Percentiles rank a stretch among this genome's conserved stretches.
Conservation (phyloP, 92 coral and sea anemone genomes). For the Phenganax marumi region DNA sequence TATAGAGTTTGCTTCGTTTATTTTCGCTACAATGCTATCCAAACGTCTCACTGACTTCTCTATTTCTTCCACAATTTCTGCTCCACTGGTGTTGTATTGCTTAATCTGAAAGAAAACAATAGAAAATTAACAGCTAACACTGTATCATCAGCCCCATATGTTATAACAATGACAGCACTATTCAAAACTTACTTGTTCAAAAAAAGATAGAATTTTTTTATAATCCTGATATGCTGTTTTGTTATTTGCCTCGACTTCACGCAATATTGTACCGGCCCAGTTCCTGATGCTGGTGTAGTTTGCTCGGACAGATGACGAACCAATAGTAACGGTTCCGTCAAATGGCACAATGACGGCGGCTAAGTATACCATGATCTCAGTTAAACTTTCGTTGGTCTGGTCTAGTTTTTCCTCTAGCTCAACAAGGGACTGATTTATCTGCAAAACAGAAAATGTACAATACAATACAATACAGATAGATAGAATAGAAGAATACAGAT, state of each 20-base stretch:
- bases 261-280: conserved; percentile 17
- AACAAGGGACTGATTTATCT: conserved; percentile 19
- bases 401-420: neutral
- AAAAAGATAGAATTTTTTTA: neutral
- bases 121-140: neutral
- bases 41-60: conserved; percentile 64
- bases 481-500: neutral
- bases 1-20: conserved; percentile 57
- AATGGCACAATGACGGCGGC: conserved; percentile 57
- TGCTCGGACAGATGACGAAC: conserved; percentile 44
- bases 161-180: neutral
- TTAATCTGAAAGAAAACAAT: conserved; percentile 58
- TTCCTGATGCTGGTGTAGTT: conserved; percentile 21
- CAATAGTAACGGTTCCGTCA: conserved; percentile 77
- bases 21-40: conserved; percentile 46
- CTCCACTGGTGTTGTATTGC: conserved; percentile 74
- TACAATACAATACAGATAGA: neutral
- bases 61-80: conserved; percentile 66
- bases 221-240: conserved; percentile 25
- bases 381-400: conserved; percentile 30
- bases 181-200: conserved; percentile 14
- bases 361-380: conserved; percentile 51
- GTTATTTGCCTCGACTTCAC: neutral
- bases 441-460: neutral
- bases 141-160: neutral